These are phyloP conservation scores for Busseola fusca DNA, from an alignment of 2,888 invertebrate species.

Conservation along the genomic window DNA sequence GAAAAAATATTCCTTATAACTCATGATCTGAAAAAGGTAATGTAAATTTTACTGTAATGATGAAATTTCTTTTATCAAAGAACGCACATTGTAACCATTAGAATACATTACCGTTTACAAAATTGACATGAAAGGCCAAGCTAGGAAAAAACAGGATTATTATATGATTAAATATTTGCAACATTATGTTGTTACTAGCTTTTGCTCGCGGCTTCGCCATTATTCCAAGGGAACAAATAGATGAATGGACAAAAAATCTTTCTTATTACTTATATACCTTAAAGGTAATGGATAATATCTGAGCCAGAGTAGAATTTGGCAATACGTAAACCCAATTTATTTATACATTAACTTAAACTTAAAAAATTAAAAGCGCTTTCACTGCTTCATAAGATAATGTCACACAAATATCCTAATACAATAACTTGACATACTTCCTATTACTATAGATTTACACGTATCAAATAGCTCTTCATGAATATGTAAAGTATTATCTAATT, in stretches of 20 bases:
- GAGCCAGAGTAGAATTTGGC: no score
- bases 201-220: neutral
- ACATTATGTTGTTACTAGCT: neutral
- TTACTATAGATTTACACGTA: conserved; percentile 19
- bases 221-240: neutral
- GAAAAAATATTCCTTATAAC: neutral
- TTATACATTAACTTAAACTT: neutral
- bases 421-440: conserved; percentile 28
- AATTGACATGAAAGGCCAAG: neutral
- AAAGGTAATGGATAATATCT: no score
- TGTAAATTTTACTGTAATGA: no score
- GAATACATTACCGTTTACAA: no score
- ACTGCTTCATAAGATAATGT: conserved; percentile 17
- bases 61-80: no score
- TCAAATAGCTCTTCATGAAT: conserved; percentile 43
- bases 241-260: neutral
- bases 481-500: conserved; percentile 46
- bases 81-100: neutral
- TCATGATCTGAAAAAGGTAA: neutral
- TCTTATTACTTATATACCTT: neutral
- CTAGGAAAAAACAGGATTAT: neutral
- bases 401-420: conserved; percentile 18
- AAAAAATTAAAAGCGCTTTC: conserved; percentile 37
- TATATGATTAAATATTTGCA: neutral
- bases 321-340: neutral